Evolutionary conservation across 1,140 invertebrate species (phyloP).

Genomic region (Pteromalus puparum): DNA sequence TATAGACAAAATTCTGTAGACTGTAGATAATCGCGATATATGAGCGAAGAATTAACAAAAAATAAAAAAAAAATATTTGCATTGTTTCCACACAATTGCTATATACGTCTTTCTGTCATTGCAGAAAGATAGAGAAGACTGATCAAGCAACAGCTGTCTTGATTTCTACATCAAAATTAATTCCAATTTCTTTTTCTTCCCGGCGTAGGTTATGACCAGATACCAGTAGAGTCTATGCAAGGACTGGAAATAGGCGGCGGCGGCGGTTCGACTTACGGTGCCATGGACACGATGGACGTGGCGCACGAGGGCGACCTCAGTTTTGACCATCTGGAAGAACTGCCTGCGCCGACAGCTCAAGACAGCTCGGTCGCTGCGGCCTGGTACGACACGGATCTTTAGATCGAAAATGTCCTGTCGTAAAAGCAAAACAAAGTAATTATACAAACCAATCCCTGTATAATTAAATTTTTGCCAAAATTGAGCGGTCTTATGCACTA

Average conservation of each 20-base stretch:
- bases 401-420: slow-evolving; percentile 55
- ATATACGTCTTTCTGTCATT: slow-evolving; percentile 8
- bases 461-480: no score
- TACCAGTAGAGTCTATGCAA: slow-evolving; percentile 98
- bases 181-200: neutral
- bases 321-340: slow-evolving; percentile 88
- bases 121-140: neutral
- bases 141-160: neutral
- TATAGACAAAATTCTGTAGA: slow-evolving; percentile 1
- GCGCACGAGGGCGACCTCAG: slow-evolving; percentile 85
- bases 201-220: slow-evolving; percentile 95
- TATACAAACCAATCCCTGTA: no score
- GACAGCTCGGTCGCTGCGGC: slow-evolving; percentile 93
- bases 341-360: slow-evolving; percentile 90
- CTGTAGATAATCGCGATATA: neutral
- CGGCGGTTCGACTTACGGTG: slow-evolving; percentile 81
- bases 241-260: slow-evolving; percentile 91
- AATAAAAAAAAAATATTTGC: neutral
- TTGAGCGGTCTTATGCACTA: no score
- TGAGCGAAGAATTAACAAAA: neutral
- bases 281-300: slow-evolving; percentile 92
- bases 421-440: slow-evolving; percentile 12
- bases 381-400: slow-evolving; percentile 98
- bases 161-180: neutral
- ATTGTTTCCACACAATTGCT: slow-evolving; percentile 10